Conservation (phyloP, 2,888 invertebrate genomes). For the Ormia ochracea region DNA sequence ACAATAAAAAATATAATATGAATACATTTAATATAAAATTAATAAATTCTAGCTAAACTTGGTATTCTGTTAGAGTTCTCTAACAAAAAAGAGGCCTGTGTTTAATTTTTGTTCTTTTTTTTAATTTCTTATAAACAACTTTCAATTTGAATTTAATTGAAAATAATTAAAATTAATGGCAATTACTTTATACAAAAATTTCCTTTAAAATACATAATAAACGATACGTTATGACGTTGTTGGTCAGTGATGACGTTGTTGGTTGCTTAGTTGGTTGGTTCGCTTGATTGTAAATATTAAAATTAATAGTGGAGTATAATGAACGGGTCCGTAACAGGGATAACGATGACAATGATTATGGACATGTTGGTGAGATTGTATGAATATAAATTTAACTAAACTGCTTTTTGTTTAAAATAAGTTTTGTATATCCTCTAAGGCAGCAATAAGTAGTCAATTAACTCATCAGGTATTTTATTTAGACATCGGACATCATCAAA, state of each 20-base stretch:
- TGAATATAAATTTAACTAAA: conserved; percentile 40
- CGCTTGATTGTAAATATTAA: conserved; percentile 21
- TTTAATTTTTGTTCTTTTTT: conserved; percentile 1
- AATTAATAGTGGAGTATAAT: background rate
- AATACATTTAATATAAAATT: conserved; percentile 64
- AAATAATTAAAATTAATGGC: conserved; percentile 62
- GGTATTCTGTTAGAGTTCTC: conserved; percentile 37
- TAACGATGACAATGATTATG: background rate
- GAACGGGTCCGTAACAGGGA: background rate
- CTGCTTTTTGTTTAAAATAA: conserved; percentile 12
- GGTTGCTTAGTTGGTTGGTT: background rate
- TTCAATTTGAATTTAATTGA: conserved; percentile 55
- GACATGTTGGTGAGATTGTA: background rate
- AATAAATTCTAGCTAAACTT: conserved; percentile 65
- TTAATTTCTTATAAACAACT: conserved; percentile 43
- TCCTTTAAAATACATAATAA: conserved; percentile 24
- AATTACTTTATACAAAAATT: conserved; percentile 59
- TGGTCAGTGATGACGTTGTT: too few species aligned
- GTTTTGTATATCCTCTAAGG: conserved; percentile 31
- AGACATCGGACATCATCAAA: conserved; percentile 66
- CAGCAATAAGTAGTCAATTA: conserved; percentile 10
- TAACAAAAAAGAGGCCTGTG: conserved; percentile 35
- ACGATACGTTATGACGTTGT: background rate
- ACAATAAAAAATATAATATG: conserved; percentile 50
- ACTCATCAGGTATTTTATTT: conserved; percentile 35